Evolutionary conservation across 2,113 vertebrate genomes (phyloP).

Genomic region (Pyrgilauda ruficollis): DNA sequence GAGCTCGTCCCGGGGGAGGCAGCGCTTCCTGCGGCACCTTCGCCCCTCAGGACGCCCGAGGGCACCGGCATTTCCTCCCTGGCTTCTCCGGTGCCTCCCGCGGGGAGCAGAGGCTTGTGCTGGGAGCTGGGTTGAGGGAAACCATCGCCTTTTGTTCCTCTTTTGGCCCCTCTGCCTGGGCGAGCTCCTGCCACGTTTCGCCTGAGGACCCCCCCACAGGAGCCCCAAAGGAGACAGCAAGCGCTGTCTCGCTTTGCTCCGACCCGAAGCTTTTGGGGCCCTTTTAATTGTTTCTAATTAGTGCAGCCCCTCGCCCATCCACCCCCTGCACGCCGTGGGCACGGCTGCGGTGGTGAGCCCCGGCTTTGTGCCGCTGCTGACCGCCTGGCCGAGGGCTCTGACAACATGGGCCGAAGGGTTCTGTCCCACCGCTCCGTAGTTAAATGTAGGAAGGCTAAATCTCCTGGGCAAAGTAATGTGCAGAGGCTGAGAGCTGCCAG

Average conservation of each 20-base stretch:
- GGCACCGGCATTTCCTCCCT: neutral
- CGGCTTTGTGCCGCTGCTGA: neutral
- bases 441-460: neutral
- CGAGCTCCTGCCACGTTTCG: neutral
- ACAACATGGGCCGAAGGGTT: neutral
- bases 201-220: neutral
- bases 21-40: neutral
- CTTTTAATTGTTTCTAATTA: neutral
- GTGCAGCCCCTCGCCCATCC: neutral
- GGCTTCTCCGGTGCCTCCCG: neutral
- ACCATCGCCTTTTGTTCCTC: constrained; percentile 16
- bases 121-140: neutral
- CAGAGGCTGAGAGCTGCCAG: neutral
- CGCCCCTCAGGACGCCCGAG: neutral
- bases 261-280: neutral
- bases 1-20: neutral
- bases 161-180: neutral
- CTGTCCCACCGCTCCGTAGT: rapidly evolving
- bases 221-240: neutral
- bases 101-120: neutral
- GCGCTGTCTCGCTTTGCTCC: neutral
- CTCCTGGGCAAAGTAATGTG: rapidly evolving
- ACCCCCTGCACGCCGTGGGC: rapidly evolving
- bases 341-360: neutral
- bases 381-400: rapidly evolving